A percentile compares a stretch with the other conserved stretches of the same genome.
phyloP scores from a whole-genome alignment of 2,888 invertebrate genomes.

The Stenotaenia linearis region DNA sequence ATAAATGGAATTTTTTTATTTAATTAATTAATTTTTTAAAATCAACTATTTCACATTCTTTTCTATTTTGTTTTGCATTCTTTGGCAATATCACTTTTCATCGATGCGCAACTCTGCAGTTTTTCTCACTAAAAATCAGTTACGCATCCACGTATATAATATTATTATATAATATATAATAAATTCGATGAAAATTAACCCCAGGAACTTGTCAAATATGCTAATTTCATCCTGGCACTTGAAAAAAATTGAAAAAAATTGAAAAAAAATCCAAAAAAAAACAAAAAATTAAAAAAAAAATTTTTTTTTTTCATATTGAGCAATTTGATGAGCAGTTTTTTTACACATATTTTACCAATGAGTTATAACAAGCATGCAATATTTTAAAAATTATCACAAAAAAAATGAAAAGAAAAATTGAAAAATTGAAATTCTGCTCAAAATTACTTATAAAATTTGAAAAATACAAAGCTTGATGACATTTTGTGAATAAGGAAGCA shows the following conservation, averaged over 20 bases:
- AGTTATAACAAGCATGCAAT: no score
- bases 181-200: neutral
- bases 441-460: neutral
- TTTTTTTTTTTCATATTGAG: no score
- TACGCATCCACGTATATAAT: neutral
- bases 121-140: neutral
- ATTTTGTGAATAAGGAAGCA: neutral
- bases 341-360: no score
- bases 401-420: neutral
- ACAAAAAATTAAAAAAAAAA: no score
- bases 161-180: neutral
- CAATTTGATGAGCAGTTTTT: conserved; percentile 31
- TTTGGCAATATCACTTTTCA: conserved; percentile 30
- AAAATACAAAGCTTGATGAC: neutral
- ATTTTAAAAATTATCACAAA: neutral
- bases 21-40: no score
- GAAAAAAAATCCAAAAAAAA: neutral
- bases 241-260: neutral
- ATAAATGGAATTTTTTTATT: no score
- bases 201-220: neutral
- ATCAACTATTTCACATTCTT: no score
- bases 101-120: neutral
- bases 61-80: conserved; percentile 21
- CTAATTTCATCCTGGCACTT: neutral
- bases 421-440: neutral